Conservation (phyloP, 2,797 vertebrate species). For the Emydoidea blandingii region DNA sequence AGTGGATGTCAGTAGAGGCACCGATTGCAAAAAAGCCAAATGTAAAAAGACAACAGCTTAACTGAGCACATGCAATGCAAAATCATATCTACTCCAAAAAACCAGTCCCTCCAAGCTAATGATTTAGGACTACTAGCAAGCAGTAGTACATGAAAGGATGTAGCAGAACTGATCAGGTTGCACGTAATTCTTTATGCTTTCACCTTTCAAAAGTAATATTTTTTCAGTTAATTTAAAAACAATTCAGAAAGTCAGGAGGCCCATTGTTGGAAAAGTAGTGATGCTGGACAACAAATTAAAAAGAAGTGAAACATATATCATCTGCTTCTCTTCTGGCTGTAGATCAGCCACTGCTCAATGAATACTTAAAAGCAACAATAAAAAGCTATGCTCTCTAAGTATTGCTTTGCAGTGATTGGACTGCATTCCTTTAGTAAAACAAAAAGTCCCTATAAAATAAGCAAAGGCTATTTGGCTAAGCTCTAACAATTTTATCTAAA, state of each 20-base stretch:
- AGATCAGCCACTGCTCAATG: background rate
- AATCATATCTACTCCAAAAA: background rate
- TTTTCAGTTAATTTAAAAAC: constrained; percentile 54
- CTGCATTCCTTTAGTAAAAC: constrained; percentile 4
- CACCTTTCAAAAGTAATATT: constrained; percentile 41
- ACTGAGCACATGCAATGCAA: background rate
- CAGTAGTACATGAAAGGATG: background rate
- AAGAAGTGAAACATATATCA: constrained; percentile 33
- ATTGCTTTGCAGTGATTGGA: constrained; percentile 14
- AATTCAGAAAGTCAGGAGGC: constrained; percentile 25
- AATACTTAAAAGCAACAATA: background rate
- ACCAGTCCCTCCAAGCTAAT: background rate
- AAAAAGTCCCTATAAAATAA: constrained; percentile 19
- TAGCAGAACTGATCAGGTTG: background rate
- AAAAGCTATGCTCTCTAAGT: constrained; percentile 24
- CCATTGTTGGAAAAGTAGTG: constrained; percentile 15
- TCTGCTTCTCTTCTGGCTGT: background rate
- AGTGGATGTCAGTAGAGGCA: constrained; percentile 75
- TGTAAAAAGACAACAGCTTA: constrained; percentile 32
- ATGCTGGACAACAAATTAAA: constrained; percentile 15
- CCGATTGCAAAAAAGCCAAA: constrained; percentile 51
- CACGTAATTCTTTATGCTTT: constrained; percentile 52
- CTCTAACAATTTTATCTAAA: constrained; percentile 29
- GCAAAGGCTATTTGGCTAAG: constrained; percentile 22
- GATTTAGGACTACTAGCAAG: background rate